phyloP scores from a whole-genome alignment of 2,113 vertebrate genomes.

The Epinephelus fuscoguttatus region DNA sequence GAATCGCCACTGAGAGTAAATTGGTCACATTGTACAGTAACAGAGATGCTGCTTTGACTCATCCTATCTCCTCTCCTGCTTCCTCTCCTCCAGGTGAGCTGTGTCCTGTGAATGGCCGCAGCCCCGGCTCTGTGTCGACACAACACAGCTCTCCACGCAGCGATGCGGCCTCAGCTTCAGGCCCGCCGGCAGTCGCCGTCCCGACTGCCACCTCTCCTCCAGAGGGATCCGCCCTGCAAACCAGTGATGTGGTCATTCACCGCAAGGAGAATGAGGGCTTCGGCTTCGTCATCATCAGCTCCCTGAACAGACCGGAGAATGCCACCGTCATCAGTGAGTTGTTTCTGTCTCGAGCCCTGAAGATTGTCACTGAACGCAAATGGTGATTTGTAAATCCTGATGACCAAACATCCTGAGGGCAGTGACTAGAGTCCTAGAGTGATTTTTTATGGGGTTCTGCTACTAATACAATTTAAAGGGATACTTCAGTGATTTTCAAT shows the following conservation, averaged over 20 bases:
- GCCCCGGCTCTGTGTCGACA: slow-evolving; percentile 93
- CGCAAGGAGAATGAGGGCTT: slow-evolving; percentile 99
- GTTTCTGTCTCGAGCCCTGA: slow-evolving; percentile 1
- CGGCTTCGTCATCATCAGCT: slow-evolving; percentile 99
- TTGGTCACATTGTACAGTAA: slow-evolving; percentile 1
- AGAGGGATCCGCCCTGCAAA: slow-evolving; percentile 89
- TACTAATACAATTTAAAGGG: not conserved
- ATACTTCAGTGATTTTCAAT: too few species aligned
- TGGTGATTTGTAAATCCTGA: not conserved
- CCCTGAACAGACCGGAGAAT: slow-evolving; percentile 95
- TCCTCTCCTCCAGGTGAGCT: slow-evolving; percentile 87
- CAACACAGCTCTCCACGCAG: slow-evolving; percentile 97
- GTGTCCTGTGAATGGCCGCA: slow-evolving; percentile 95
- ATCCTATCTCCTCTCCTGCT: not conserved
- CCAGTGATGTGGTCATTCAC: slow-evolving; percentile 95
- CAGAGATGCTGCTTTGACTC: slow-evolving; percentile 3
- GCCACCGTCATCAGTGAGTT: slow-evolving; percentile 94
- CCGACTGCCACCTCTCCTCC: slow-evolving; percentile 77
- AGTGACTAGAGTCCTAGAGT: not conserved
- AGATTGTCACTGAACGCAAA: slow-evolving; percentile 7
- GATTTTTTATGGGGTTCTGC: not conserved
- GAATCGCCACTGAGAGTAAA: not conserved
- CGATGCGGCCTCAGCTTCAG: slow-evolving; percentile 86
- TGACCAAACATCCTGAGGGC: not conserved
- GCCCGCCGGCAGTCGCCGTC: slow-evolving; percentile 61